Conservation (phyloP, 2,113 vertebrate species). For the Seriola aureovittata region DNA sequence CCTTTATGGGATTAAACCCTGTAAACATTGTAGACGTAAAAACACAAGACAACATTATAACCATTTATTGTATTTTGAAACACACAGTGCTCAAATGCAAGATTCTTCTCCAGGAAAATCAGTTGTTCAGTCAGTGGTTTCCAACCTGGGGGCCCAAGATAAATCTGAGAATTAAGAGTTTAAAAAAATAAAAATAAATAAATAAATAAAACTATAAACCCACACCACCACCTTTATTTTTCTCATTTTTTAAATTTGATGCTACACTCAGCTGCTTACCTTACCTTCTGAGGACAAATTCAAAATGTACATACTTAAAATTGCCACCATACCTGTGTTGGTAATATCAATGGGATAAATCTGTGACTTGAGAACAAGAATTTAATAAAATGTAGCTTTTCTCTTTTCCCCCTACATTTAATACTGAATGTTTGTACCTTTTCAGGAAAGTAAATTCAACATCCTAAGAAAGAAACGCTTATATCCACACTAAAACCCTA, state of each 20-base stretch:
- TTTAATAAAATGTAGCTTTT: too few species aligned
- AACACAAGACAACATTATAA: constrained; percentile 1
- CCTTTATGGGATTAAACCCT: not conserved
- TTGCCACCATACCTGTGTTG: too few species aligned
- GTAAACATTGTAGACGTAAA: not conserved
- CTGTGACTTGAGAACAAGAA: too few species aligned
- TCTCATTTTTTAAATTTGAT: too few species aligned
- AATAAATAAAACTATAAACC: not conserved
- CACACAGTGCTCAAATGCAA: constrained; percentile 31
- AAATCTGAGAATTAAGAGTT: too few species aligned
- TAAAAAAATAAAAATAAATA: too few species aligned
- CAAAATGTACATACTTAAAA: too few species aligned
- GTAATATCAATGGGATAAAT: too few species aligned
- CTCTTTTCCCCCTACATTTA: not conserved
- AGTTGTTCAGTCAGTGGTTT: not conserved
- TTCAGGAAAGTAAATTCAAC: not conserved
- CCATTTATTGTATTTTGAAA: constrained; percentile 21
- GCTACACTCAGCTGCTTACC: too few species aligned
- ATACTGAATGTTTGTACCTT: too few species aligned
- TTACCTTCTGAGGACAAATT: too few species aligned
- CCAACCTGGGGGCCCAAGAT: not conserved
- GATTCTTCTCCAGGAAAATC: not conserved
- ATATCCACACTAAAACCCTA: not conserved
- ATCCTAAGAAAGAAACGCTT: not conserved
- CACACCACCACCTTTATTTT: too few species aligned